Percentiles rank a stretch among this genome's conserved stretches.
Conservation (phyloP, 1,140 invertebrate species). For the Diabrotica virgifera region DNA sequence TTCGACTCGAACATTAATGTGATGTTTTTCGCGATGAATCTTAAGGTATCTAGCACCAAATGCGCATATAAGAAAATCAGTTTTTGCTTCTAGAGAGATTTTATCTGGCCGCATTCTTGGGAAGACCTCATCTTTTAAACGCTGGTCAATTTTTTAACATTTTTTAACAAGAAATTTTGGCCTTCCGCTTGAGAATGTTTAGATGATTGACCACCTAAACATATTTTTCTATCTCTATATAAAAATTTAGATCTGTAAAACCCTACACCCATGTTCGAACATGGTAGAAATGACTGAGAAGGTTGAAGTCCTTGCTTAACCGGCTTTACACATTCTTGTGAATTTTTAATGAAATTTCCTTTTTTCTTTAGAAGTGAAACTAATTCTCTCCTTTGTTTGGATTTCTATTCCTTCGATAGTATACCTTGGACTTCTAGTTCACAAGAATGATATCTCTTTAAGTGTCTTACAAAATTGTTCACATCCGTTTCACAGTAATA, state of each 20-base stretch:
- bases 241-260: constrained; percentile 11
- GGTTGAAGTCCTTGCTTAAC: neutral
- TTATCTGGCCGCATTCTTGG: constrained; percentile 32
- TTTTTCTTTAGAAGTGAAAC: constrained; percentile 19
- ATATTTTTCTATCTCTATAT: constrained; percentile 11
- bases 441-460: constrained; percentile 18
- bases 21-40: constrained; percentile 30
- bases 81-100: constrained; percentile 31
- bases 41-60: constrained; percentile 28
- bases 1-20: constrained; percentile 25
- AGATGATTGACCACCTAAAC: too few relatives aligned
- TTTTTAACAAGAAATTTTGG: constrained; percentile 9
- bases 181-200: constrained; percentile 9
- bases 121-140: constrained; percentile 31
- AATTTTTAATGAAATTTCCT: constrained; percentile 22
- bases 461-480: constrained; percentile 23
- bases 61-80: constrained; percentile 30
- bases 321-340: constrained; percentile 4
- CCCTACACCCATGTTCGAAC: constrained; percentile 1
- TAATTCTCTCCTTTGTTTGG: constrained; percentile 21
- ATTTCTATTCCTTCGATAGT: constrained; percentile 9
- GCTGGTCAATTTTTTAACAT: constrained; percentile 16
- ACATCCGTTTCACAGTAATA: constrained; percentile 26
- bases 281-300: neutral
- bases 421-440: constrained; percentile 23